Conservation (phyloP, 2,113 vertebrate genomes). For the Oryctolagus cuniculus region DNA sequence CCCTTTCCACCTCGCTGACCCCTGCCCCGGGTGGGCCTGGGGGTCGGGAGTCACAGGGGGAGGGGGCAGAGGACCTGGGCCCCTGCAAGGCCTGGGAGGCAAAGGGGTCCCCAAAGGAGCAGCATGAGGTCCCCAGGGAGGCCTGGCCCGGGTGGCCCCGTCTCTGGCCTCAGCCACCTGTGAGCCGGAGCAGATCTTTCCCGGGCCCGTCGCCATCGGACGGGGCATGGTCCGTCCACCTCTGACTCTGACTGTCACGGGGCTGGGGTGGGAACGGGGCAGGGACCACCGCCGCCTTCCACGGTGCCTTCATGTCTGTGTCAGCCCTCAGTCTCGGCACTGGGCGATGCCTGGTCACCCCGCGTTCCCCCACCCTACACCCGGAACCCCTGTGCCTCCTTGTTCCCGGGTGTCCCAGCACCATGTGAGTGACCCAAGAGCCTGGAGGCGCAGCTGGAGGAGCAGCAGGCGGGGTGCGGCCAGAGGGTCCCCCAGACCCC, state of each 20-base stretch:
- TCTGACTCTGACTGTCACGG: not conserved
- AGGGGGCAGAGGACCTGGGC: not conserved
- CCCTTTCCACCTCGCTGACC: not conserved
- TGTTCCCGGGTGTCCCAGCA: not conserved
- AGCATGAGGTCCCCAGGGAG: not conserved
- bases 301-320: not conserved
- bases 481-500: not conserved
- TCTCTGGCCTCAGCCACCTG: not conserved
- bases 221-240: not conserved
- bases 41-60: not conserved
- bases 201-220: not conserved
- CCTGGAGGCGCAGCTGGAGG: not conserved
- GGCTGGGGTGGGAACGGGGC: not conserved
- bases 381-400: not conserved
- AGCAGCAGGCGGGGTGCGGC: not conserved
- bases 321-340: too few species aligned
- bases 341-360: too few species aligned
- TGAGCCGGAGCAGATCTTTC: not conserved
- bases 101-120: not conserved
- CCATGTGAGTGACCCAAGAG: not conserved
- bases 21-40: not conserved
- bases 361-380: not conserved
- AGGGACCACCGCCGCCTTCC: not conserved
- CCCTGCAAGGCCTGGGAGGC: not conserved
- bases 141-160: not conserved